Evolutionary conservation across 2,888 invertebrate genomes (phyloP), one percentile per base, ranked within the genome.

Genomic region (Argyra leucocephala): DNA sequence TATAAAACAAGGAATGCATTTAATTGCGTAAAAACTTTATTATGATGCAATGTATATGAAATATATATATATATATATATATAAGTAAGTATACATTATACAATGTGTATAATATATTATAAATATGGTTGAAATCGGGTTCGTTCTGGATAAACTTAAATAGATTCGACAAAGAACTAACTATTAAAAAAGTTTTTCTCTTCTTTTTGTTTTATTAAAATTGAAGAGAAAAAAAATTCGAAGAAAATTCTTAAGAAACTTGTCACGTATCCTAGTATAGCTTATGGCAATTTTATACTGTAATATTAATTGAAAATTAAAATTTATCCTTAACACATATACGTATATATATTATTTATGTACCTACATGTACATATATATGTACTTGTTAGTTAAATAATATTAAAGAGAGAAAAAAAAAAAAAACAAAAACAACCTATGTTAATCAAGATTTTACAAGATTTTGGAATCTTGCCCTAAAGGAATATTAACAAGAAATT

Each of bases 381-480:
- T 7, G 12, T 31, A 31, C 31, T 10, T 31, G 31, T 10, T 10
- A 31, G 10, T 31, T 48, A 48, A 18, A 48, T 48, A 15, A 48
- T 18, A 48, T 5, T 18, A 48, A 12, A 1, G 5, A 48, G 12
- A 37, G 12, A 37, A 37, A 15, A 37, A 15, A 37, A 15, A 12
- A 37, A 37, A 37, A 37, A 37, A 15, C 10, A 18, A 48, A 5
- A 48, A 48, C n/a, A 18, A 18, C 18, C 48, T 48, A 48, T 48
- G 18, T 48, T 48, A 37, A 18, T 48, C 48, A 48, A 48, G 48
- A 48, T 48, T 48, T 48, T 48, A 48, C 48, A 48, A 48, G 48
- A 48, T 48, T 48, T 48, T 48, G 48, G 48, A 48, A 48, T 48
- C 18, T 48, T 48, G 48, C 48, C 48, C 48, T 48, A 48, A 48